Evolutionary conservation across 2,888 invertebrate genomes (phyloP).

Genomic region (Dynastes hyllus): DNA sequence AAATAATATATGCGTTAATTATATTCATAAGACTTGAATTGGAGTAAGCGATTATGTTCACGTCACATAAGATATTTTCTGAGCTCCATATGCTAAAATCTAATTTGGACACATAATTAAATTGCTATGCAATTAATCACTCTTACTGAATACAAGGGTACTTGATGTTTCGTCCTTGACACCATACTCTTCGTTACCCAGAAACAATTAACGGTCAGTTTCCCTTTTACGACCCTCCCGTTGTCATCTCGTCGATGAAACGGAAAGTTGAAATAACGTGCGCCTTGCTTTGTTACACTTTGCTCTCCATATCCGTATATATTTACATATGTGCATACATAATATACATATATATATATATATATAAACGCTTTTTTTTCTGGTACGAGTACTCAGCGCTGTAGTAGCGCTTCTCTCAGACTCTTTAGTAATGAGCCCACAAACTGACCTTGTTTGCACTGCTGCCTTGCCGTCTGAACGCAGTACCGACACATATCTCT

Average conservation of each 20-base stretch:
- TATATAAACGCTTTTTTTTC: not conserved
- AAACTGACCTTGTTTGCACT: slow-evolving; percentile 13
- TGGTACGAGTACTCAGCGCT: not conserved
- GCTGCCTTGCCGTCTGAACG: not conserved
- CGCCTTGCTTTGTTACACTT: not conserved
- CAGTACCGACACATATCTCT: not conserved
- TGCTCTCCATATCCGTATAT: not conserved
- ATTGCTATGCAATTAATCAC: too few species aligned
- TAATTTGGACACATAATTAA: too few species aligned
- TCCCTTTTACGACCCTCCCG: slow-evolving; percentile 11
- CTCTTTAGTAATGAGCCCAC: slow-evolving; percentile 10
- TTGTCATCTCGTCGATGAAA: slow-evolving; percentile 5
- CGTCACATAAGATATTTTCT: too few species aligned
- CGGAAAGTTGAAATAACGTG: slow-evolving; percentile 7
- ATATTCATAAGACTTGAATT: too few species aligned
- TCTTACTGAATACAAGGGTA: not conserved
- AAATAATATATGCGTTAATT: too few species aligned
- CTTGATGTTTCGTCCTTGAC: slow-evolving; percentile 21
- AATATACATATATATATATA: not conserved
- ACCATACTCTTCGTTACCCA: slow-evolving; percentile 11
- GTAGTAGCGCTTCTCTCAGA: not conserved
- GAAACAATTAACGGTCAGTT: slow-evolving; percentile 27
- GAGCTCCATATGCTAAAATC: too few species aligned
- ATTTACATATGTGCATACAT: not conserved
- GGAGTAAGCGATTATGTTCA: too few species aligned